A percentile compares a stretch with the other conserved stretches of the same genome.
Evolutionary conservation across 2,113 vertebrate species (phyloP).

Genomic region (Dromas ardeola): DNA sequence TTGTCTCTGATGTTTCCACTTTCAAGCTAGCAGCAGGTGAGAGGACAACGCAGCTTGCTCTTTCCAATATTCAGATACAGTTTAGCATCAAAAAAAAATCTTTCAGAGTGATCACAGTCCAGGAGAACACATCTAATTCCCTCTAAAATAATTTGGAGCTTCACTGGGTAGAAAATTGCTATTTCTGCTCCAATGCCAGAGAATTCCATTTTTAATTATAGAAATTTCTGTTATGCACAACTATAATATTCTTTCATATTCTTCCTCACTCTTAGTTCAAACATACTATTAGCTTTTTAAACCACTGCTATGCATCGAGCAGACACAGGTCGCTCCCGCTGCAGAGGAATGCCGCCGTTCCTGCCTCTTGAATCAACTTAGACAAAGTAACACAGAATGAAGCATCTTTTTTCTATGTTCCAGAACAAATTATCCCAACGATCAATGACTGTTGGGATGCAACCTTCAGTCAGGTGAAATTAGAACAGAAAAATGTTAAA

Average conservation of each 20-base stretch:
- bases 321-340: constrained; percentile 7
- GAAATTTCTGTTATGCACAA: constrained; percentile 57
- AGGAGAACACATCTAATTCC: constrained; percentile 50
- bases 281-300: constrained; percentile 44
- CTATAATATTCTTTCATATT: constrained; percentile 50
- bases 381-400: neutral
- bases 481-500: neutral
- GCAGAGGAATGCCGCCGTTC: neutral
- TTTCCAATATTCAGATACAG: neutral
- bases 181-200: constrained; percentile 62
- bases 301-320: neutral
- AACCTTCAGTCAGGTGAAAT: neutral
- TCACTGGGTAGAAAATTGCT: constrained; percentile 68
- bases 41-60: neutral
- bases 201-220: constrained; percentile 64
- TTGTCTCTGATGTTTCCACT: neutral
- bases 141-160: constrained; percentile 67
- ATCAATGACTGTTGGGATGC: neutral
- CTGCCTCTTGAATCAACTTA: neutral
- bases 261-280: constrained; percentile 5
- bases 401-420: neutral
- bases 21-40: neutral
- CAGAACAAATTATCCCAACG: neutral
- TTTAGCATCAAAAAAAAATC: constrained; percentile 24
- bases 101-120: constrained; percentile 19